A percentile compares a stretch with the other conserved stretches of the same genome.
These are phyloP conservation scores for Thysanoteuthis rhombus DNA, from an alignment of 2,888 invertebrate species.

Conservation along the genomic window DNA sequence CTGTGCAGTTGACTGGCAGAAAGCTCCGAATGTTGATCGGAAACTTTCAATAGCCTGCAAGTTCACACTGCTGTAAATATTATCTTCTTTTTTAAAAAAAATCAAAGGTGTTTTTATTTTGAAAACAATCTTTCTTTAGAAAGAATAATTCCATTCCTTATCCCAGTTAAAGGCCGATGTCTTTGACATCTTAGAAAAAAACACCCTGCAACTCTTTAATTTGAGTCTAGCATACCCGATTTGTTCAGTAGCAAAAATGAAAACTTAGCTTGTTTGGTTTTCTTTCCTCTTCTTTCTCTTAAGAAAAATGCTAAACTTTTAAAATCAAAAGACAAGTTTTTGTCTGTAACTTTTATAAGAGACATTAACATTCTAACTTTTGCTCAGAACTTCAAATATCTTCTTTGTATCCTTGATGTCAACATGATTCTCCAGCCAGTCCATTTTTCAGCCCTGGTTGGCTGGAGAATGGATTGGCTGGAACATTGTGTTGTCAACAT, in stretches of 20 bases:
- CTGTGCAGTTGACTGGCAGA: neutral
- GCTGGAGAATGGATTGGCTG: too few species aligned
- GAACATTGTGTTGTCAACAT: too few species aligned
- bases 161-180: neutral
- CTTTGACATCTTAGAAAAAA: neutral
- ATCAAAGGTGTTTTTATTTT: neutral
- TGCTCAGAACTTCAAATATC: too few species aligned
- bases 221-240: too few species aligned
- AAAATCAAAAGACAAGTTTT: neutral
- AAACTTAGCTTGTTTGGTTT: neutral
- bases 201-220: neutral
- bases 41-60: conserved; percentile 12
- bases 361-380: too few species aligned
- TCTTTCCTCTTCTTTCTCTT: neutral
- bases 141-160: neutral
- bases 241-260: neutral
- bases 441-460: too few species aligned
- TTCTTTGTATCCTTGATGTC: too few species aligned
- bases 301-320: neutral
- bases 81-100: neutral
- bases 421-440: too few species aligned
- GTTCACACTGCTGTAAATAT: neutral
- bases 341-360: too few species aligned
- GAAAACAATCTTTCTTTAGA: conserved; percentile 12
- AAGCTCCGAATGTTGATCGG: neutral